These are phyloP conservation scores for Pseudeuparius sepicola DNA, from an alignment of 2,888 invertebrate genomes.

Conservation along the genomic window DNA sequence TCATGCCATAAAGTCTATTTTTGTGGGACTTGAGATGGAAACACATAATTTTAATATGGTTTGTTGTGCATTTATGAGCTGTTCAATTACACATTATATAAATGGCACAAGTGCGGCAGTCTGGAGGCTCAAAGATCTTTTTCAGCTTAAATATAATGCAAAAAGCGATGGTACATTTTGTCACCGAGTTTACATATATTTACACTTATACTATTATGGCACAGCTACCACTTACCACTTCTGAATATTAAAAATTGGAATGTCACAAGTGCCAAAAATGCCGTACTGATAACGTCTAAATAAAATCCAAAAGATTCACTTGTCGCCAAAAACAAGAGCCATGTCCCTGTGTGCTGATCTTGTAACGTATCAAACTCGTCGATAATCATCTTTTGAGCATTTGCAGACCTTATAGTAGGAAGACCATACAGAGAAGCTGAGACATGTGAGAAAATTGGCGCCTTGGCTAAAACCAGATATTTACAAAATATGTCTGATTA, in stretches of 20 bases:
- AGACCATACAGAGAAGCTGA: constrained; percentile 80
- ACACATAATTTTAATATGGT: background rate
- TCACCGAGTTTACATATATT: constrained; percentile 60
- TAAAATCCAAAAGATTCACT: constrained; percentile 57
- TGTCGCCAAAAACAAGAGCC: constrained; percentile 49
- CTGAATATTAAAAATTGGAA: constrained; percentile 53
- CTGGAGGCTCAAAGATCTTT: too few species aligned
- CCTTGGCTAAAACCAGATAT: too few species aligned
- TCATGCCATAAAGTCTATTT: too few species aligned
- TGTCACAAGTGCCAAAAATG: constrained; percentile 50
- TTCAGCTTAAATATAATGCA: too few species aligned
- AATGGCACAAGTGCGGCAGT: too few species aligned
- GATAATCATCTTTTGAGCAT: constrained; percentile 60
- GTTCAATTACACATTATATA: too few species aligned
- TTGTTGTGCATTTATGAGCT: background rate
- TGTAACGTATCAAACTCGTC: constrained; percentile 66
- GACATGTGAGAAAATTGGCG: constrained; percentile 87
- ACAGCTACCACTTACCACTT: too few species aligned
- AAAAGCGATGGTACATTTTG: too few species aligned
- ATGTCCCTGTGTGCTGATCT: constrained; percentile 56
- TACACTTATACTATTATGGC: constrained; percentile 49
- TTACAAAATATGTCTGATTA: too few species aligned
- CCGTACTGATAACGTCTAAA: constrained; percentile 51
- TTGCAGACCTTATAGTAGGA: constrained; percentile 73
- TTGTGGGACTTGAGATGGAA: background rate